phyloP scores from a whole-genome alignment of 2,888 invertebrate species.

The Galerucella nymphaeae region DNA sequence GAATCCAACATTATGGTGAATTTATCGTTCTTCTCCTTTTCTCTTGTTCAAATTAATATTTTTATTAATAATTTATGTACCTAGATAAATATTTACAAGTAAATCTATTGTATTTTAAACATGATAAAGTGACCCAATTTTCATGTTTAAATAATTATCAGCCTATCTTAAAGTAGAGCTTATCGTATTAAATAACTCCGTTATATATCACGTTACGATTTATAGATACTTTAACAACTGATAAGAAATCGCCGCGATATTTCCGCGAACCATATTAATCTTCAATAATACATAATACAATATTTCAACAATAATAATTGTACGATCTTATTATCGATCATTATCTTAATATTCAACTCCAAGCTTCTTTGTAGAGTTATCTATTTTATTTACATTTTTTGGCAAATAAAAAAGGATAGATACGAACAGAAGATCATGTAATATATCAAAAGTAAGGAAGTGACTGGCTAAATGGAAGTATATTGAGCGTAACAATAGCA shows the following conservation, averaged over 20 bases:
- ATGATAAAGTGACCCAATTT: neutral
- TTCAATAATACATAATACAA: neutral
- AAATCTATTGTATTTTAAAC: neutral
- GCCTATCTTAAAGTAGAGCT: neutral
- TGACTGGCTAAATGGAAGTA: too few relatives aligned
- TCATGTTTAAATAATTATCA: neutral
- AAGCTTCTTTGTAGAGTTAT: too few relatives aligned
- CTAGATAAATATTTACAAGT: neutral
- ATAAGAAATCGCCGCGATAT: neutral
- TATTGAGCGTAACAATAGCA: too few relatives aligned
- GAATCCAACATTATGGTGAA: too few relatives aligned
- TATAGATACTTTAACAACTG: slow-evolving; percentile 1
- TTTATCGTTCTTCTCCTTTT: neutral
- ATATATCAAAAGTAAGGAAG: too few relatives aligned
- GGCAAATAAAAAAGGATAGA: too few relatives aligned
- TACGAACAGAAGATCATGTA: too few relatives aligned
- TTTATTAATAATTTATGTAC: neutral
- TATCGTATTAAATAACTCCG: neutral
- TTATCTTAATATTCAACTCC: too few relatives aligned
- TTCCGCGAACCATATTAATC: neutral
- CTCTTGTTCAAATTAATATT: neutral
- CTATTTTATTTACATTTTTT: too few relatives aligned
- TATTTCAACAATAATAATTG: too few relatives aligned
- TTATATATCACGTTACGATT: neutral
- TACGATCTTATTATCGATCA: too few relatives aligned